phyloP scores from a whole-genome alignment of 2,797 vertebrate genomes.

The Fringilla coelebs region DNA sequence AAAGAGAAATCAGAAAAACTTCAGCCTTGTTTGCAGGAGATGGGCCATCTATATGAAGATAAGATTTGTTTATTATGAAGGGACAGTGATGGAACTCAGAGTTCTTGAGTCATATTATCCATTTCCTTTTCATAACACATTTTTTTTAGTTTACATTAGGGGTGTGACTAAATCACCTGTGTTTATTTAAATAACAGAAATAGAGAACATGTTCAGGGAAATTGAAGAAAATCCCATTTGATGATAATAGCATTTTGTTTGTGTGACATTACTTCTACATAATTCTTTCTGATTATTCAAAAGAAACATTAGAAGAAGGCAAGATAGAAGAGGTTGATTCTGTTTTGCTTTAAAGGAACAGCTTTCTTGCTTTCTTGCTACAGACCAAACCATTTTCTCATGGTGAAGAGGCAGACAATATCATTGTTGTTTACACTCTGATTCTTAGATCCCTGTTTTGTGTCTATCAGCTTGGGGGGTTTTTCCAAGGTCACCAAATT shows the following conservation, averaged over 20 bases:
- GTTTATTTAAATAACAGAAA: slow-evolving; percentile 67
- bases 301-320: neutral
- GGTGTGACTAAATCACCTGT: slow-evolving; percentile 57
- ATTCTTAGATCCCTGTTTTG: neutral
- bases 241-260: neutral
- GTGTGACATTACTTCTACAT: neutral
- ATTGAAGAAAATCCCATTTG: slow-evolving; percentile 59
- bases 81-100: slow-evolving; percentile 58
- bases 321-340: neutral
- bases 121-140: slow-evolving; percentile 60
- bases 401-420: neutral
- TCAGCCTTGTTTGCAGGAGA: slow-evolving; percentile 6
- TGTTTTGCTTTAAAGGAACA: neutral
- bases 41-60: slow-evolving; percentile 27
- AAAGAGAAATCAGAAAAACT: neutral
- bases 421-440: neutral
- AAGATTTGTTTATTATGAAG: slow-evolving; percentile 34
- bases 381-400: neutral
- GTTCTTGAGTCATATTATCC: neutral
- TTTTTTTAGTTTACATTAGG: slow-evolving; percentile 65
- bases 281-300: neutral
- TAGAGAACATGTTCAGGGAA: slow-evolving; percentile 44
- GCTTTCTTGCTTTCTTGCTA: neutral
- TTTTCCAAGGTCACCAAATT: neutral
- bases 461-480: neutral